Conservation (phyloP, 2,113 vertebrate genomes). For the Ardeotis arabs region DNA sequence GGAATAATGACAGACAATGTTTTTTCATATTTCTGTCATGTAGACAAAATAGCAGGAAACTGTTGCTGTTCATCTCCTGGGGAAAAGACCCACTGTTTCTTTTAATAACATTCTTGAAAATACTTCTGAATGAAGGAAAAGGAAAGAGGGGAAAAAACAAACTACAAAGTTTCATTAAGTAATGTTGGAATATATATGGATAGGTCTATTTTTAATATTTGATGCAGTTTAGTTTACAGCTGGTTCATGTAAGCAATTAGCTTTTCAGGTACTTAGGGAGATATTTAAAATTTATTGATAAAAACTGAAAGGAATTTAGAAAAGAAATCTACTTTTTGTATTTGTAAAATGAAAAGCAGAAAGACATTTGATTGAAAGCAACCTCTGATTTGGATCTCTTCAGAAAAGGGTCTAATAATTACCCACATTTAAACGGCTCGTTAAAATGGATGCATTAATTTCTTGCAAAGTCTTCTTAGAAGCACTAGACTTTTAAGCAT, state of each 20-base stretch:
- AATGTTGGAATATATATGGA: background rate
- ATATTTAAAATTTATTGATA: background rate
- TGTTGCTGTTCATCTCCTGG: background rate
- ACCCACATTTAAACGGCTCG: conserved; percentile 1
- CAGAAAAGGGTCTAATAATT: conserved; percentile 15
- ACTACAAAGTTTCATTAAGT: background rate
- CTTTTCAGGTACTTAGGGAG: background rate
- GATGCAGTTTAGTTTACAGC: background rate
- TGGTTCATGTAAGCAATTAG: background rate
- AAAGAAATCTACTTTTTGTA: background rate
- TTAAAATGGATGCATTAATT: conserved; percentile 38
- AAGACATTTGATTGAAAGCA: conserved; percentile 1
- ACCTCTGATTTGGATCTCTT: background rate
- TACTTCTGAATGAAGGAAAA: background rate
- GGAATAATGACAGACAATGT: background rate
- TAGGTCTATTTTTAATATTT: background rate
- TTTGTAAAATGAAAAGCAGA: conserved; percentile 13
- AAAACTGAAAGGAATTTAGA: background rate
- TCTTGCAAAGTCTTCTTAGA: conserved; percentile 51
- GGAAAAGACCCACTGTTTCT: background rate
- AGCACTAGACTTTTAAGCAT: conserved; percentile 45
- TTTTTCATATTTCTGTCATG: background rate
- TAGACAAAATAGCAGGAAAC: background rate
- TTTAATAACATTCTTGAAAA: background rate
- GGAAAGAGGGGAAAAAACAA: background rate